These are phyloP conservation scores for Coenobita brevimanus DNA, from an alignment of 1,140 invertebrate genomes.

Conservation along the genomic window DNA sequence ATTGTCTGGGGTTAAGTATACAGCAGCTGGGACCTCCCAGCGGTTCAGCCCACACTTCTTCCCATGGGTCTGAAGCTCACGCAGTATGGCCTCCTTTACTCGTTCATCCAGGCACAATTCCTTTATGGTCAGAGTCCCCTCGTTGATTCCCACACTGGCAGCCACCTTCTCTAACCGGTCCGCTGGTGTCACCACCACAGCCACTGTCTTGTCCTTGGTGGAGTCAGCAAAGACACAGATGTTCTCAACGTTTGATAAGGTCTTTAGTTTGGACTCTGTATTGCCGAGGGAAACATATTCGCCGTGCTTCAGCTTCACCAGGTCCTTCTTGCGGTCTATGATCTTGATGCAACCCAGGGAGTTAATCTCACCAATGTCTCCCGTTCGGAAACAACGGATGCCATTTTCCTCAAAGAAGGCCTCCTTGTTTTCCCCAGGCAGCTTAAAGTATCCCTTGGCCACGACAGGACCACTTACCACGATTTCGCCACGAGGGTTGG, in stretches of 20 bases:
- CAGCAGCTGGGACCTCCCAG: constrained; percentile 75
- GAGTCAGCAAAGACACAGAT: constrained; percentile 95
- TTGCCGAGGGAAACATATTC: constrained; percentile 97
- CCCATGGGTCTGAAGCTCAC: constrained; percentile 86
- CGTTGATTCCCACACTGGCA: constrained; percentile 52
- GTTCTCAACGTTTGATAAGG: constrained; percentile 94
- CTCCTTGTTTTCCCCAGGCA: constrained; percentile 89
- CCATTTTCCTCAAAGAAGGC: constrained; percentile 91
- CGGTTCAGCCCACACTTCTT: constrained; percentile 81
- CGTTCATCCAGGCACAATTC: constrained; percentile 82
- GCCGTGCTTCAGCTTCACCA: constrained; percentile 97
- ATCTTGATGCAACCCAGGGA: constrained; percentile 76
- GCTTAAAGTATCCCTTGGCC: constrained; percentile 95
- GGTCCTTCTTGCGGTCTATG: constrained; percentile 95
- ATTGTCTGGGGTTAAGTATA: constrained; percentile 73
- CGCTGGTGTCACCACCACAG: constrained; percentile 84
- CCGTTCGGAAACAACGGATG: constrained; percentile 92
- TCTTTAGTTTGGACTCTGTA: constrained; percentile 92
- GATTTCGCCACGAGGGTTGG: constrained; percentile 93
- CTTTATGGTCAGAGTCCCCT: constrained; percentile 78
- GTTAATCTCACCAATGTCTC: constrained; percentile 97
- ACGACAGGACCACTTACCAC: constrained; percentile 91
- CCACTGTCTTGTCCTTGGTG: constrained; percentile 88
- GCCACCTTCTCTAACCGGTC: constrained; percentile 62
- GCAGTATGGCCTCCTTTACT: constrained; percentile 85